A percentile compares a stretch with the other conserved stretches of the same genome.
Evolutionary conservation across 2,113 vertebrate species (phyloP).

Genomic region (Plecturocebus donacophilus): DNA sequence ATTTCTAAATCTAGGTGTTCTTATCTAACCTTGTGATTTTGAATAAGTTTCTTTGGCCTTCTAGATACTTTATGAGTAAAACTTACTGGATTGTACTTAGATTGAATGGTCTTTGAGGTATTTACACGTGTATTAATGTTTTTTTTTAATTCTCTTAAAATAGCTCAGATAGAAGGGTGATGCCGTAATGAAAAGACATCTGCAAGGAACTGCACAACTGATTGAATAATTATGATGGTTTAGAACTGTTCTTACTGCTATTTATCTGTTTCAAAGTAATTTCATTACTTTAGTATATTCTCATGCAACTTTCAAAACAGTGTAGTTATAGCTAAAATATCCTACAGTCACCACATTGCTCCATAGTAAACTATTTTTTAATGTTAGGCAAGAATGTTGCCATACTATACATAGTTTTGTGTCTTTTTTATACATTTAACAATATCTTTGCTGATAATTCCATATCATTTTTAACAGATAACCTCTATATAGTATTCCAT

Average conservation of each 20-base stretch:
- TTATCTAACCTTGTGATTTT: slow-evolving; percentile 21
- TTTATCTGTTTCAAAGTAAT: background rate
- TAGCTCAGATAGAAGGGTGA: background rate
- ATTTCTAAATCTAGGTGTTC: background rate
- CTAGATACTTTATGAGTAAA: background rate
- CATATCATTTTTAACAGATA: background rate
- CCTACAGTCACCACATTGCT: background rate
- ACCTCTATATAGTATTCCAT: background rate
- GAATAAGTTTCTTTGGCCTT: background rate
- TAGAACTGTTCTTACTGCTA: background rate
- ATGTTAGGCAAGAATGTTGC: background rate
- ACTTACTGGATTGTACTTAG: background rate
- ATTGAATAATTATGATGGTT: background rate
- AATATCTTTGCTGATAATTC: background rate
- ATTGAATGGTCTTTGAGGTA: background rate
- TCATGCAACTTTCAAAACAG: background rate
- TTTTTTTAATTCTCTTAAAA: background rate
- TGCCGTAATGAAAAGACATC: background rate
- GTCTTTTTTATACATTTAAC: background rate
- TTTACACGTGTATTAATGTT: background rate
- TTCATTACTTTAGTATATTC: background rate
- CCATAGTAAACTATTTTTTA: background rate
- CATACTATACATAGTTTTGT: background rate
- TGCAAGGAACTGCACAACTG: background rate
- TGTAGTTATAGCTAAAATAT: background rate